phyloP scores from a whole-genome alignment of 2,888 invertebrate genomes.

The Ophioninae sp. region DNA sequence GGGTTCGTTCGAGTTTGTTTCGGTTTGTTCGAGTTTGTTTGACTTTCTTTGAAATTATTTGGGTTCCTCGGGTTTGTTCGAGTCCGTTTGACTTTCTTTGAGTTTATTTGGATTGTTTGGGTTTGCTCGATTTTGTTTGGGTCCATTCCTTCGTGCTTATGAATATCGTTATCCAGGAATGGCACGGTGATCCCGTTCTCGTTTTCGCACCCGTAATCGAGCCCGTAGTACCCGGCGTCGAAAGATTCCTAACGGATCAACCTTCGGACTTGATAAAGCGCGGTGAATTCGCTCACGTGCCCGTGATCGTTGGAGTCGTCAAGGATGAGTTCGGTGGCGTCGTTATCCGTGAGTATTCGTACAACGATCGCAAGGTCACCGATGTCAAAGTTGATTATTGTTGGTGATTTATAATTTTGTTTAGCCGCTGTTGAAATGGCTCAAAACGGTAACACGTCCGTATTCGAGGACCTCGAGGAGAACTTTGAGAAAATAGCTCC shows the following conservation, averaged over 20 bases:
- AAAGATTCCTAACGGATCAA: conserved; percentile 84
- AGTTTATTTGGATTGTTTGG: too few relatives aligned
- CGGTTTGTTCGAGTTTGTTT: too few relatives aligned
- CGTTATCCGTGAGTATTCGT: conserved; percentile 83
- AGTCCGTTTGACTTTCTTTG: too few relatives aligned
- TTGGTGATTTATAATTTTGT: neutral
- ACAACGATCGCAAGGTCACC: neutral
- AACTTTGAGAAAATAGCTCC: conserved; percentile 85
- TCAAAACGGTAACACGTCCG: conserved; percentile 80
- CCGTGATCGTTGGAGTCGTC: conserved; percentile 85
- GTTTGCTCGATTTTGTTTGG: too few relatives aligned
- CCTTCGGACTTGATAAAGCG: conserved; percentile 83
- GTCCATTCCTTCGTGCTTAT: neutral
- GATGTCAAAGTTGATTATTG: too few relatives aligned
- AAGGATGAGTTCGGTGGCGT: conserved; percentile 85
- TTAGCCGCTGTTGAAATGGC: conserved; percentile 52
- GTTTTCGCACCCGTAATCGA: conserved; percentile 86
- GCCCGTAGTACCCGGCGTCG: conserved; percentile 84
- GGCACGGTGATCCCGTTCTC: conserved; percentile 82
- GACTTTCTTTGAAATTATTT: too few relatives aligned
- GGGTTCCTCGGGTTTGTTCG: neutral
- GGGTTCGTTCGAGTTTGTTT: too few relatives aligned
- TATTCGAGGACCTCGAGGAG: conserved; percentile 82
- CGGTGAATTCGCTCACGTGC: conserved; percentile 84
- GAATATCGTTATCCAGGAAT: conserved; percentile 79